A percentile compares a stretch with the other conserved stretches of the same genome.
Evolutionary conservation across 2,113 vertebrate genomes (phyloP).

Genomic region (Jaculus jaculus): DNA sequence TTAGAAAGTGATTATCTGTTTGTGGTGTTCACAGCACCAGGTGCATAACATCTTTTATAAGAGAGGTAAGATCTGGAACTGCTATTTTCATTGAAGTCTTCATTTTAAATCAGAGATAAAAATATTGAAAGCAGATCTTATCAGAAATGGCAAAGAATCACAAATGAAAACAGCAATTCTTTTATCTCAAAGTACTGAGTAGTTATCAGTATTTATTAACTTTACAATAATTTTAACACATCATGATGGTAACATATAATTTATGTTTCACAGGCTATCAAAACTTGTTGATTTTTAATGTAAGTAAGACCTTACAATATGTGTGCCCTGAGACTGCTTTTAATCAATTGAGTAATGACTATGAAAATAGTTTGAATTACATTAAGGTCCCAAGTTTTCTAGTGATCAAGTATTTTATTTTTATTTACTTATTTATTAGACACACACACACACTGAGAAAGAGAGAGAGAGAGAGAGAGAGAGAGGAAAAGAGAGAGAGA

Average conservation of each 20-base stretch:
- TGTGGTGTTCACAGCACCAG: not conserved
- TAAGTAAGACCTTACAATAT: not conserved
- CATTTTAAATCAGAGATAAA: not conserved
- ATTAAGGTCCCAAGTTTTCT: not conserved
- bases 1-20: not conserved
- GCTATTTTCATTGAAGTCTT: not conserved
- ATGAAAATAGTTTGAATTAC: conserved; percentile 13
- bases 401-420: not conserved
- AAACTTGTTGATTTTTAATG: not conserved
- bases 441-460: no score
- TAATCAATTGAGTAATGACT: conserved; percentile 34
- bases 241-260: not conserved
- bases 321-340: conserved; percentile 25
- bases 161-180: conserved; percentile 17
- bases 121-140: not conserved
- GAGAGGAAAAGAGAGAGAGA: no score
- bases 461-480: no score
- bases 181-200: not conserved
- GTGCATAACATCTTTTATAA: not conserved
- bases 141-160: not conserved
- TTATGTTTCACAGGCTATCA: not conserved
- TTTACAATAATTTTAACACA: not conserved
- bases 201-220: not conserved
- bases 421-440: no score
- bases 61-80: not conserved